Conservation (phyloP, 2,113 vertebrate species). For the Dasypus novemcinctus region DNA sequence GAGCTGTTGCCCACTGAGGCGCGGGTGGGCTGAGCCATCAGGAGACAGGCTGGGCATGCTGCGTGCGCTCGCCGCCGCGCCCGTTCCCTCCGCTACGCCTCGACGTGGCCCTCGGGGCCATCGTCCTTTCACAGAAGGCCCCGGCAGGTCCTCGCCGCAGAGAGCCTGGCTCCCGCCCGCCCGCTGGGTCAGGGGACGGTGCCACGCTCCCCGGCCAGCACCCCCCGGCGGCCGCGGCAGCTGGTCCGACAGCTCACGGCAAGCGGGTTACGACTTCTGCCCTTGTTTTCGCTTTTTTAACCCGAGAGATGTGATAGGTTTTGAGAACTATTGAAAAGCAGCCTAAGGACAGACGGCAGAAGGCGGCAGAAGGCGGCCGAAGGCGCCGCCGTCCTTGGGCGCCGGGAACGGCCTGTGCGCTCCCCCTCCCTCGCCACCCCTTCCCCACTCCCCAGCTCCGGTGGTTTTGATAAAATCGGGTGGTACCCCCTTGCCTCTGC, state of each 20-base stretch:
- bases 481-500: background rate
- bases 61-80: rapidly evolving
- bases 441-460: background rate
- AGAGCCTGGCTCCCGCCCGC: background rate
- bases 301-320: background rate
- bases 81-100: background rate
- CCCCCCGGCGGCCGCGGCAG: background rate
- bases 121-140: background rate
- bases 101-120: background rate
- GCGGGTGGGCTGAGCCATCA: background rate
- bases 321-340: background rate
- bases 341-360: background rate
- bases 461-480: background rate
- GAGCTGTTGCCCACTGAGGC: background rate
- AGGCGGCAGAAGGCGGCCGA: background rate
- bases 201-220: background rate
- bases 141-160: background rate
- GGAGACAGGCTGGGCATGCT: background rate
- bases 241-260: background rate
- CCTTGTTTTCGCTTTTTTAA: background rate
- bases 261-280: background rate
- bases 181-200: background rate
- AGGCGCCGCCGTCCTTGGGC: background rate
- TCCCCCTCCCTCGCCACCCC: rapidly evolving
- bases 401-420: background rate